Percentiles rank a stretch among this genome's conserved stretches.
phyloP scores from a whole-genome alignment of 1,140 invertebrate genomes.

The Meloidogyne chitwoodi region DNA sequence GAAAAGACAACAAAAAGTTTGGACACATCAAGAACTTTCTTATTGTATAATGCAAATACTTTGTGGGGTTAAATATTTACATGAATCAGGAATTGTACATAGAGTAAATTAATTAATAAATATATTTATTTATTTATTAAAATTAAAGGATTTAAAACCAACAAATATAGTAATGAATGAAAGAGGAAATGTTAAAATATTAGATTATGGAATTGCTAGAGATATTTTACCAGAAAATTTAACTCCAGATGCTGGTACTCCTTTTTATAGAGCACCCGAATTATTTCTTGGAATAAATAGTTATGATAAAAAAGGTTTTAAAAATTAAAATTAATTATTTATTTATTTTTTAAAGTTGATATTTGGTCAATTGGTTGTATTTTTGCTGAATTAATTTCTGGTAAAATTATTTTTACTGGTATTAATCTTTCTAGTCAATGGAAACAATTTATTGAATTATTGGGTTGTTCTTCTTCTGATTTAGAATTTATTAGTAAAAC shows the following conservation, averaged over 20 bases:
- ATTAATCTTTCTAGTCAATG: constrained; percentile 99
- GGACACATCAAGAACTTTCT: constrained; percentile 19
- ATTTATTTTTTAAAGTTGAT: constrained; percentile 70
- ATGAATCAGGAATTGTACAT: constrained; percentile 18
- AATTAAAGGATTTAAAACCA: constrained; percentile 19
- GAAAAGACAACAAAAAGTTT: background rate
- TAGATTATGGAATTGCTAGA: constrained; percentile 94
- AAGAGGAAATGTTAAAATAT: constrained; percentile 74
- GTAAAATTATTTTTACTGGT: constrained; percentile 94
- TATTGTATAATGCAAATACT: constrained; percentile 23
- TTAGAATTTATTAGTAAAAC: constrained; percentile 87
- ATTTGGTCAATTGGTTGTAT: constrained; percentile 99
- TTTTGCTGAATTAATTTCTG: constrained; percentile 98
- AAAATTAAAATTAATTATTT: background rate
- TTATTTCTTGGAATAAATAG: constrained; percentile 92
- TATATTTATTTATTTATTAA: background rate
- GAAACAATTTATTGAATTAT: constrained; percentile 92
- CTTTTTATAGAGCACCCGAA: constrained; percentile 95
- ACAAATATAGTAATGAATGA: constrained; percentile 25
- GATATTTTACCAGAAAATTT: constrained; percentile 69
- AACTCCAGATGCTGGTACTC: constrained; percentile 95
- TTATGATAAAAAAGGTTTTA: constrained; percentile 82
- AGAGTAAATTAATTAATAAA: background rate
- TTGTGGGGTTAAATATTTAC: constrained; percentile 16
- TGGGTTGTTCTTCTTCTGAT: constrained; percentile 96